These are phyloP conservation scores for Cephus nigrinus DNA, from an alignment of 2,888 invertebrate genomes.

Conservation along the genomic window DNA sequence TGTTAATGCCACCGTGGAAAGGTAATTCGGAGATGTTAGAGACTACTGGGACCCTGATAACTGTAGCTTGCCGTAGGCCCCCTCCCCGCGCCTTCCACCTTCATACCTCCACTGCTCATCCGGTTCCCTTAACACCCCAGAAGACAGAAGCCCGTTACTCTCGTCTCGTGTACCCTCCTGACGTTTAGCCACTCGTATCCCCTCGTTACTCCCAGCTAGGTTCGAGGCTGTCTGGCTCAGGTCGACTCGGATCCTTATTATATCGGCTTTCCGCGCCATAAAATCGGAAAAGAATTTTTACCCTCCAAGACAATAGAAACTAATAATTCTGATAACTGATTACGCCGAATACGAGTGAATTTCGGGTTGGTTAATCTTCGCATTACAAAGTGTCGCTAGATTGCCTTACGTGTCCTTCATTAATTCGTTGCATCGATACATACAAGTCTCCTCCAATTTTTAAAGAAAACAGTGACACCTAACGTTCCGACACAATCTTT, in stretches of 20 bases:
- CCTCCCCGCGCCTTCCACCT: not conserved
- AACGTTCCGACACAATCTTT: conserved; percentile 23
- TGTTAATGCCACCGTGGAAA: conserved; percentile 46
- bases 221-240: conserved; percentile 49
- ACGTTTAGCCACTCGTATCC: conserved; percentile 61
- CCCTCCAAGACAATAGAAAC: conserved; percentile 65
- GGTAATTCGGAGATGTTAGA: conserved; percentile 52
- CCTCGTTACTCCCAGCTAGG: conserved; percentile 65
- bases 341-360: conserved; percentile 47
- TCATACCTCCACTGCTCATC: not conserved
- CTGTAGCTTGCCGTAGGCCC: conserved; percentile 57
- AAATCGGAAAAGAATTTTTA: conserved; percentile 66
- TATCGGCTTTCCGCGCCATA: conserved; percentile 67
- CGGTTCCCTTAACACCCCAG: conserved; percentile 12
- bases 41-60: conserved; percentile 57
- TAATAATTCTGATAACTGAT: conserved; percentile 67
- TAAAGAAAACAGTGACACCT: conserved; percentile 8
- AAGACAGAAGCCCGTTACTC: not conserved
- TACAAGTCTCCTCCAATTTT: not conserved
- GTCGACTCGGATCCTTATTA: conserved; percentile 55
- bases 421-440: conserved; percentile 1
- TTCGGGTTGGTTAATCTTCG: conserved; percentile 26
- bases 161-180: conserved; percentile 19
- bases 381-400: conserved; percentile 22
- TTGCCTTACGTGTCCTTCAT: conserved; percentile 6